Percentiles rank a stretch among this genome's conserved stretches.
Conservation (phyloP, 2,797 vertebrate genomes). For the Ceryle rudis region DNA sequence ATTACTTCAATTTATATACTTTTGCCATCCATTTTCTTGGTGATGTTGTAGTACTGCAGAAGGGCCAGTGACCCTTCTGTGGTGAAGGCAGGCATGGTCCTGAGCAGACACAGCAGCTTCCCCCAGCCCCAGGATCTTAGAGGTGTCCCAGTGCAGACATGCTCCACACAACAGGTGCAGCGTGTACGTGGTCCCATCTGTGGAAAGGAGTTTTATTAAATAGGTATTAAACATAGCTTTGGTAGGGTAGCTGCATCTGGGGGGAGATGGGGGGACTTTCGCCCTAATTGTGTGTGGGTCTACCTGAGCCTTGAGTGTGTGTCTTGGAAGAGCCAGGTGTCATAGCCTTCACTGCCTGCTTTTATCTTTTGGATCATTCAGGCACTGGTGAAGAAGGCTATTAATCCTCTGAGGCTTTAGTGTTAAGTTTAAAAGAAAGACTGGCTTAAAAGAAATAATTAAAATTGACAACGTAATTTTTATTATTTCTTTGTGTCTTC, state of each 20-base stretch:
- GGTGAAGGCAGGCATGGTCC: not conserved
- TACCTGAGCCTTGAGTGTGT: not conserved
- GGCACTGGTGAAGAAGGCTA: not conserved
- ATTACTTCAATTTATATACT: not conserved
- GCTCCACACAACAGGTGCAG: not conserved
- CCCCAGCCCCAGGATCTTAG: not conserved
- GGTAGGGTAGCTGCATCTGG: not conserved
- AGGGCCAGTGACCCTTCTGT: not conserved
- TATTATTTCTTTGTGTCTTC: not conserved
- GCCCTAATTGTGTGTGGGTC: not conserved
- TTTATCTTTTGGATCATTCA: not conserved
- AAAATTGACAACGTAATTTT: not conserved
- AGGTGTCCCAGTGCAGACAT: fast-evolving
- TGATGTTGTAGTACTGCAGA: not conserved
- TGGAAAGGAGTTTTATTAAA: not conserved
- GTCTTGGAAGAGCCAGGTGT: not conserved
- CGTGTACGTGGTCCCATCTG: fast-evolving
- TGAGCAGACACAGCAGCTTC: not conserved
- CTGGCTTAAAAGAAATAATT: not conserved
- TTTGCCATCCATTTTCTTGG: not conserved
- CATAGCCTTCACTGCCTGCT: not conserved
- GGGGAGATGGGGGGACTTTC: not conserved
- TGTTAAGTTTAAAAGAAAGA: not conserved
- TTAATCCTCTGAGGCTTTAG: not conserved
- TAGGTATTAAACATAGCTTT: not conserved